Percentiles rank a stretch among this genome's conserved stretches.
These are phyloP conservation scores for Drosophila mayri DNA, from an alignment of 1,140 invertebrate genomes.

Conservation along the genomic window DNA sequence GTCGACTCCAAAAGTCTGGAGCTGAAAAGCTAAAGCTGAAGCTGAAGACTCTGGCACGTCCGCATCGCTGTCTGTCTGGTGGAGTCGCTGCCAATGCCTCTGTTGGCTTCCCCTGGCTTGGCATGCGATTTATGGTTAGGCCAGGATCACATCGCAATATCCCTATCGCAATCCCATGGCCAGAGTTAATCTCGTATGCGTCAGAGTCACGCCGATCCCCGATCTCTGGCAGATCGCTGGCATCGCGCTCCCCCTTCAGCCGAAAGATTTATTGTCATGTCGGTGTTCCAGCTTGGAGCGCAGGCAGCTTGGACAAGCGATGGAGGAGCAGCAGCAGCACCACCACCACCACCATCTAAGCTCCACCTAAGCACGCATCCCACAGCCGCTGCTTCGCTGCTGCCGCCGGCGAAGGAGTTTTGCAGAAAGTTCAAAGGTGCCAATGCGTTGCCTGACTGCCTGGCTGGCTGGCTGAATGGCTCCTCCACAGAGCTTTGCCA, in stretches of 20 bases:
- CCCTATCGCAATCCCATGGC: constrained; percentile 60
- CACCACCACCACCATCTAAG: background rate
- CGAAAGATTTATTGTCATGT: constrained; percentile 78
- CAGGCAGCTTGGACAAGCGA: constrained; percentile 7
- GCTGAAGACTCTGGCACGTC: constrained; percentile 67
- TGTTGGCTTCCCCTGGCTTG: constrained; percentile 35
- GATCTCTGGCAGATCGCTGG: constrained; percentile 49
- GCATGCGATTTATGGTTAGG: constrained; percentile 78
- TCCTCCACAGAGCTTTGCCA: constrained; percentile 9
- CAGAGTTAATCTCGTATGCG: constrained; percentile 77
- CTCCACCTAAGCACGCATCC: constrained; percentile 55
- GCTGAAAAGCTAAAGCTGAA: constrained; percentile 20
- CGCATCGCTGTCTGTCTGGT: constrained; percentile 59
- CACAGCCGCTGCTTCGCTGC: constrained; percentile 2
- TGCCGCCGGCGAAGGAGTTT: constrained; percentile 29
- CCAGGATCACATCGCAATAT: constrained; percentile 77
- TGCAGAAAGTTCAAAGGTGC: constrained; percentile 75
- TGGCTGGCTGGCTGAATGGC: background rate
- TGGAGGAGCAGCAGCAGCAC: constrained; percentile 3
- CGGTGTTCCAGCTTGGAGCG: constrained; percentile 40
- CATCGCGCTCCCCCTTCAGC: constrained; percentile 13
- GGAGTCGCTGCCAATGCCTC: constrained; percentile 18
- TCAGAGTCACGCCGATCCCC: constrained; percentile 71
- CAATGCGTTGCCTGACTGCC: constrained; percentile 59
- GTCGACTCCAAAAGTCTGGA: constrained; percentile 60